Evolutionary conservation across 30 jellyfish, hydroid and myxozoan genomes (phyloP), one percentile per base, ranked within the genome.

Genomic region (Pelagia noctiluca): DNA sequence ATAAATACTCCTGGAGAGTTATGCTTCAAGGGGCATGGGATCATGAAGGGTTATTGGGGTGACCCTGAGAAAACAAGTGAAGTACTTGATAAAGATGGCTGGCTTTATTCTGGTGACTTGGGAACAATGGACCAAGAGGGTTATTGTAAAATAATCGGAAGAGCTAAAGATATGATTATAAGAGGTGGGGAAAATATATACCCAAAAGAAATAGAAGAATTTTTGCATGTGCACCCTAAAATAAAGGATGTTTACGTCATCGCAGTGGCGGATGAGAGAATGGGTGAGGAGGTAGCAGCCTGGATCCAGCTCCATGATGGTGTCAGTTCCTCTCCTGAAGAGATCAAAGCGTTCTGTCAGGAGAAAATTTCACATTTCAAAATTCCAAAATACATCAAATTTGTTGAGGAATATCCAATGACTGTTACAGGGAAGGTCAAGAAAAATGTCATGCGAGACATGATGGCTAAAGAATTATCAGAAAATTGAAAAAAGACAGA

Each of bases 141-240:
- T 0, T 93, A 73, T 48, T 76, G 87, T 65, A 71, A 84, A 28
- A 73, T 93, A 3, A 66, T 93, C 78, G 99, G 99, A 8, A 83
- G 99, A 35, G 34, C 89, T 25, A 93, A 88, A 87, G 99, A 93
- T 82, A 87, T 93, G 97, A 80, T 93, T 42, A 88, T 93, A n/a
- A 85, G 99, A 54, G 99, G 99, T 19, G 99, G 99, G 23, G 97
- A 71, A 38, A 93, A 93, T 67, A 88, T 93, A 3, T 93, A 84
- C 50, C 99, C 99, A 11, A 82, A 76, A 29, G 99, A 93, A 82
- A 78, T 93, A 11, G 99, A 93, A 73, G 89, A 93, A 35, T 87
- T 93, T 42, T 79, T 93, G 63, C 90, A 87, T 50, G 53, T 60
- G 28, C 96, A 93, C 75, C 97, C 99, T 2, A 80, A 67, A 29